Evolutionary conservation across 2,797 vertebrate genomes (phyloP).

Genomic region (Acridotheres tristis): DNA sequence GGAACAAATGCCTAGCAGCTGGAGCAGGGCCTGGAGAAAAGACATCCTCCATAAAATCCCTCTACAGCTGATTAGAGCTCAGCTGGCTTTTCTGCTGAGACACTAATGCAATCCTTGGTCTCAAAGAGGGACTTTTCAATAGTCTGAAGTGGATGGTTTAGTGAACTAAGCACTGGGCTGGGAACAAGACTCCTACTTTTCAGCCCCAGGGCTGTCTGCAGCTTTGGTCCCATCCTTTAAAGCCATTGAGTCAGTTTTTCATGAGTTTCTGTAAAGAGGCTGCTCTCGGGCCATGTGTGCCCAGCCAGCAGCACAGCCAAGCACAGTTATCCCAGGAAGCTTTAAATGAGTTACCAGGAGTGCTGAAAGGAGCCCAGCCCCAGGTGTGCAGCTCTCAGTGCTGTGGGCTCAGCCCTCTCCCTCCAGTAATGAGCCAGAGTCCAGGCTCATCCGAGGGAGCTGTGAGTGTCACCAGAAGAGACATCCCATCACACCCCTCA

Average conservation of each 20-base stretch:
- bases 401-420: neutral
- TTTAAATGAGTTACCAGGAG: neutral
- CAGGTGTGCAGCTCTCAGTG: neutral
- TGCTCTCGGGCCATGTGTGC: neutral
- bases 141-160: neutral
- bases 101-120: neutral
- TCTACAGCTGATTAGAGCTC: neutral
- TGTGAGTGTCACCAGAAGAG: neutral
- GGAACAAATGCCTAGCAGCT: neutral
- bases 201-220: neutral
- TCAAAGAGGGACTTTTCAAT: neutral
- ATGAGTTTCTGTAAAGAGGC: neutral
- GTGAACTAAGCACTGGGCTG: neutral
- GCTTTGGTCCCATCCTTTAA: neutral
- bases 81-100: neutral
- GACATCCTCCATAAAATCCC: neutral
- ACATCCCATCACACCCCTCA: neutral
- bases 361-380: neutral
- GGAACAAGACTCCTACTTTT: neutral
- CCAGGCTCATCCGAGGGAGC: neutral
- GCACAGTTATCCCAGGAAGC: neutral
- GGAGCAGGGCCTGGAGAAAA: neutral
- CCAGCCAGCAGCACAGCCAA: neutral
- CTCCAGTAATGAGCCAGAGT: neutral
- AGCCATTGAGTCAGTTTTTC: neutral